Base-by-base conservation (phyloP, 2,888 invertebrate genomes). In the Cataglyphis livida region DNA sequence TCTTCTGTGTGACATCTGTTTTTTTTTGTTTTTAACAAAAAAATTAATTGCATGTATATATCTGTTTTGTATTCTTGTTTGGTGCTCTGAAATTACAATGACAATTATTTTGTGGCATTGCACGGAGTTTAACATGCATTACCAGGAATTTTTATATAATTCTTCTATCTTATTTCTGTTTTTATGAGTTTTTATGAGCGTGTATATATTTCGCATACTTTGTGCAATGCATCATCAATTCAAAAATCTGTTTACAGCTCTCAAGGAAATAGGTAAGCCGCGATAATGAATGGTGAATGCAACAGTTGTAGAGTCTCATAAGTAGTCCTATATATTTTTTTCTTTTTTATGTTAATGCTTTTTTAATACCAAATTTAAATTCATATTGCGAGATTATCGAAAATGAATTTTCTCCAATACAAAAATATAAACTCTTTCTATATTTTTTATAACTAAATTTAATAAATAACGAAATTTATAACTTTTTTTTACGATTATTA, bases 221-320 rank as follows among this genome's bases (percentile, higher is more conserved):
- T 89, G 76, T 88, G 90, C 90, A 25, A 91, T 88, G 91, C 90
- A 91, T 92, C 90, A 91, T 89, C 91, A 92, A 92, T 91, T 91
- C 91, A 92, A 91, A 91, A 91, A 92, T 93, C 92, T 94, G 91
- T 93, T 88, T 94, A 92, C 94, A 94, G 94, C 94, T 92, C 93
- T 93, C 94, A 93, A 94, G 94, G 94, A 94, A 90, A 93, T 94
- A 94, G 94, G 94, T 94, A 94, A 94, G 94, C 93, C 91, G 93
- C 89, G 91, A 90, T 88, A 89, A 87, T 91, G 91, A 93, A 90
- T 93, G 90, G 92, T 92, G 92, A 94, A 92, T 94, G 93, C 90
- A 90, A 87, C 90, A 89, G 90, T 91, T 93, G 91, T 92, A 91
- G 90, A 91, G 78, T 91, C 92, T 87, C 85, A 87, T 85, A 75